Evolutionary conservation across 2,888 invertebrate genomes (phyloP), one percentile per base, ranked within the genome.

Genomic region (Miltochrista miniata): DNA sequence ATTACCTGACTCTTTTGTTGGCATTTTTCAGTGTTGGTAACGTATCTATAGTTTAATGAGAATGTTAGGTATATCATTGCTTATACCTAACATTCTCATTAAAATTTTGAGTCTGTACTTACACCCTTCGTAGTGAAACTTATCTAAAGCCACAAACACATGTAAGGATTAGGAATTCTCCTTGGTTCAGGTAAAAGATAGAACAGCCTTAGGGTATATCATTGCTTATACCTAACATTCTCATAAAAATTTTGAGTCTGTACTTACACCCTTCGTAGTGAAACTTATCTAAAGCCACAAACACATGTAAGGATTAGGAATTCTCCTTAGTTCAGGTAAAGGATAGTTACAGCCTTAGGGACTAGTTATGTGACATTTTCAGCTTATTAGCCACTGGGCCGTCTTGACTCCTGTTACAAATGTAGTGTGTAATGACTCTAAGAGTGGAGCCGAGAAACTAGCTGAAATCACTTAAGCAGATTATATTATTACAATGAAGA

Each of bases 391-490:
- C 58, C 51, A 49, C 56, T 54, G 48, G 57, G 52, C 50, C 64
- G 59, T 66, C 75, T 69, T 71, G 57, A 43, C 55, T 56, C 54
- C 55, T 54, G 64, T 56, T 62, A 57, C 57, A 64, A 71, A 65
- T 63, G 68, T 61, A 44, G 50, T 70, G 63, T 70, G 67, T 65
- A 72, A 72, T 63, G 59, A 60, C 54, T 62, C 59, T 66, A 54
- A 58, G 50, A 38, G 59, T 60, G 18, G 30, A 59, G 66, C 62
- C 54, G 58, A 13, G 12, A 48, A 24, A 36, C 10, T 3, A 7
- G 7, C 15, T 11, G 14, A 36, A 15, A 14, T 9, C 3, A 36
- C 7, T 1, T 36, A 35, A 8, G 8, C 13, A n/a, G n/a, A n/a
- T n/a, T n/a, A n/a, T n/a, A n/a, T n/a, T n/a, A n/a, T n/a, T n/a